Percentiles rank a stretch among this genome's conserved stretches.
These are phyloP conservation scores for Chymomyza fuscimana DNA, from an alignment of 2,888 invertebrate species.

Conservation along the genomic window DNA sequence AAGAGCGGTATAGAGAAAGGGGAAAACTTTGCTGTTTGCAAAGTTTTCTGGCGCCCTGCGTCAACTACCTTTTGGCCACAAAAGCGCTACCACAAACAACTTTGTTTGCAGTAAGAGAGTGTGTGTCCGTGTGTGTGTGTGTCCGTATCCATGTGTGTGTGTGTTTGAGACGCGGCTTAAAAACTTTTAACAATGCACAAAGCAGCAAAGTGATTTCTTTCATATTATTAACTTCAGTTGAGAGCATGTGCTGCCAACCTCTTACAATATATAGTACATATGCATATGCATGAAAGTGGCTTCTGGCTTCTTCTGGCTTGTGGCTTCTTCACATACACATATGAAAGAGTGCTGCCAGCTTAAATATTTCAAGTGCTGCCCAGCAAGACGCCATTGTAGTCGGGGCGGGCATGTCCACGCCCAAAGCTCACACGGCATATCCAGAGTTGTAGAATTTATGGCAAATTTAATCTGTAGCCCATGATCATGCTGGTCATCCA, in stretches of 20 bases:
- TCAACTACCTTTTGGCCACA: slow-evolving; percentile 50
- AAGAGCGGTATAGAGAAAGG: neutral
- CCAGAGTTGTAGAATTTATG: neutral
- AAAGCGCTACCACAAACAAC: slow-evolving; percentile 74
- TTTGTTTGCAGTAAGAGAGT: slow-evolving; percentile 66
- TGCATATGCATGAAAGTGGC: neutral
- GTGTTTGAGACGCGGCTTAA: slow-evolving; percentile 73
- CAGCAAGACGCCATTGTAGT: slow-evolving; percentile 1
- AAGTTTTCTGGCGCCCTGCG: slow-evolving; percentile 59
- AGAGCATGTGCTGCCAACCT: slow-evolving; percentile 42
- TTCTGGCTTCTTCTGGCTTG: neutral
- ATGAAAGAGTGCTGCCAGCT: slow-evolving; percentile 14
- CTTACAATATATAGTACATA: neutral
- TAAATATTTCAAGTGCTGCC: slow-evolving; percentile 30
- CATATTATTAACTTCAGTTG: slow-evolving; percentile 76
- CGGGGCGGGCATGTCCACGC: slow-evolving; percentile 12
- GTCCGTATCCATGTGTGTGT: slow-evolving; percentile 24
- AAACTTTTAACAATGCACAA: slow-evolving; percentile 77
- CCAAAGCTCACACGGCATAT: slow-evolving; percentile 10
- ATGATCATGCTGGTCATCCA: neutral
- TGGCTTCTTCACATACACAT: neutral
- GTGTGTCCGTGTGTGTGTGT: slow-evolving; percentile 25
- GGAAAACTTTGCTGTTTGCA: slow-evolving; percentile 63
- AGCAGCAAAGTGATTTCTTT: slow-evolving; percentile 75
- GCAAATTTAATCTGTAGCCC: slow-evolving; percentile 1